Conservation (phyloP, 2,797 vertebrate genomes). For the Halcyon badia region DNA sequence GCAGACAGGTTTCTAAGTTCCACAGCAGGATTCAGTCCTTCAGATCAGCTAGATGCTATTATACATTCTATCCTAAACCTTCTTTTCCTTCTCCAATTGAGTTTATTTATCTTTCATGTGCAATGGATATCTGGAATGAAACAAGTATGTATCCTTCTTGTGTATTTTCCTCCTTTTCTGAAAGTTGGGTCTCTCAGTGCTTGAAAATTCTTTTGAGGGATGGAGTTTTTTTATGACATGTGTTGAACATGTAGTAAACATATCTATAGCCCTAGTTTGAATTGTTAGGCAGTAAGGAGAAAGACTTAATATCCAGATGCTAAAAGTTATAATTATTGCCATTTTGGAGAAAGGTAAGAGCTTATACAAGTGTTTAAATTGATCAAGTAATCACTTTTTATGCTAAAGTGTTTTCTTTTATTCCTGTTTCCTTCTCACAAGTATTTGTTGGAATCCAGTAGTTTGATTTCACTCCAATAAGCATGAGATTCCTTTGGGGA, state of each 20-base stretch:
- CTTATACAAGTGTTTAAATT: not conserved
- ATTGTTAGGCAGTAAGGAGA: not conserved
- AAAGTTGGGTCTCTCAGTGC: not conserved
- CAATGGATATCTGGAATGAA: not conserved
- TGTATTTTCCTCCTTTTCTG: not conserved
- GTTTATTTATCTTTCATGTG: not conserved
- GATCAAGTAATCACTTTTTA: conserved; percentile 2
- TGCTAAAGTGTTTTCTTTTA: not conserved
- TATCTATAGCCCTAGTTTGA: not conserved
- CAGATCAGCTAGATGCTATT: not conserved
- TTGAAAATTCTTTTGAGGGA: not conserved
- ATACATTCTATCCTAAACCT: not conserved
- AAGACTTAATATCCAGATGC: not conserved
- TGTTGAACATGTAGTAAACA: not conserved
- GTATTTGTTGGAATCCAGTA: conserved; percentile 3
- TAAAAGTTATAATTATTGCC: not conserved
- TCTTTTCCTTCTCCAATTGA: not conserved
- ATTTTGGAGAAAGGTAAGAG: not conserved
- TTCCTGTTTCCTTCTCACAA: not conserved
- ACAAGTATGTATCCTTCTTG: not conserved
- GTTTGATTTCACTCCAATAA: conserved; percentile 53
- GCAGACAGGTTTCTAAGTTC: not conserved
- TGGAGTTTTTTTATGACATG: not conserved
- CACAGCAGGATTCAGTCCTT: not conserved
- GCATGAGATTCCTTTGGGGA: conserved; percentile 2